Base-by-base conservation (phyloP, 2,113 vertebrate species). In the Pungitius pungitius region DNA sequence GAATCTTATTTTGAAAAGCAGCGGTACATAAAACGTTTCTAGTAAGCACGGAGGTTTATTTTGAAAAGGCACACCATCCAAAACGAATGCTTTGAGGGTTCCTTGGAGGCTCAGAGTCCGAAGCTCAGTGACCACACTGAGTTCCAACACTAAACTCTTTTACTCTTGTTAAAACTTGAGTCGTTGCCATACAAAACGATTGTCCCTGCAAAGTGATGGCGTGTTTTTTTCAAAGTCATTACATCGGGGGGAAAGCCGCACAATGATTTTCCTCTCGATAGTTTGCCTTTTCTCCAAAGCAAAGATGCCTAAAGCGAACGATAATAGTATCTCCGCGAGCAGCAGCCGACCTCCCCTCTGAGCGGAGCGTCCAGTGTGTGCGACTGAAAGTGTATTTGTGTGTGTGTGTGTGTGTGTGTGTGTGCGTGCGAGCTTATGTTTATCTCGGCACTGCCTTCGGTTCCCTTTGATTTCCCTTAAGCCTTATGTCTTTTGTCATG, bases 401-500 rank as follows among this genome's bases (percentile, higher is more conserved):
- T 45, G 61, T 30, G 58, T 71, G 68, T 83, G 52, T 51, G 68
- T 83, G 52, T 54, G 68, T 82, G 52, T 54, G 68, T 83, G 52
- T 54, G 30, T 30, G 30, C 30, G 30, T 30, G 30, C 5, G 30
- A 84, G 73, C 85, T 77, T 80, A 35, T 89, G 82, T 92, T 91
- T 88, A 89, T 90, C 86, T 87, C 86, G 81, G 85, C 83, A 76
- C 85, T 87, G 85, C 82, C 85, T 82, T 88, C 82, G 77, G 81
- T 84, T 88, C 64, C 65, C 78, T 82, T 88, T 88, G 73, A 88
- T 92, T 90, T 87, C 85, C 78, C 88, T 89, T 66, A 73, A 86
- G 88, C 84, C 87, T 88, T 85, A 76, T 91, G 89, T 91, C 89
- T 90, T 90, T 91, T 89, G 89, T 93, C 90, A 81, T 91, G 90